Evolutionary conservation across 1,140 invertebrate species (phyloP), one percentile per base, ranked within the genome.

Genomic region (Ips nitidus): DNA sequence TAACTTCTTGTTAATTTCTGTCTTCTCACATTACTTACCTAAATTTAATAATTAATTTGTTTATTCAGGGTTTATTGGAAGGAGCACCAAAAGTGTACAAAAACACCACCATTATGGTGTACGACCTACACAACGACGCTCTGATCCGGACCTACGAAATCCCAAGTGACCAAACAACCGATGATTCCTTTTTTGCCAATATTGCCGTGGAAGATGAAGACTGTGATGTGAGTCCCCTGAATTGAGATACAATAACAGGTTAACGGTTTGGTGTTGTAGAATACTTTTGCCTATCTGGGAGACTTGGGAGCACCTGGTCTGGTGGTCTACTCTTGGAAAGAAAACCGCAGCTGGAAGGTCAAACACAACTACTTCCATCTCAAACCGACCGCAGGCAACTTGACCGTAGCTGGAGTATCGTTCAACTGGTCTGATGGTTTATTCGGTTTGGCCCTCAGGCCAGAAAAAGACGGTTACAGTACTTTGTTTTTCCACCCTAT

Each of bases 401-500:
- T 90, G 73, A 90, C 86, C 66, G 89, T 92, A 1, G 86, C 85
- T 61, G 90, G 88, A 41, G 83, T 88, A 41, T 86, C 85, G 64
- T 93, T 92, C 77, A 86, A 87, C 69, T 92, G 90, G 90, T 85
- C 85, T 3, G 91, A 93, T 75, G 90, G 89, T 4, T 75, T 93
- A 1, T 92, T 92, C 62, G 90, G 91, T 1, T 77, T 92, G 53
- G 87, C 87, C 0, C 56, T 80, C 2, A 85, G 86, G 2, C 84
- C 87, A 0, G 84, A 84, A 53, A 70, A 80, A 1, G 86, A 90
- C 66, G 89, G 89, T 41, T 90, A 81, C 75, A 88, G 90, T 65
- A 90, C 86, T 0, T 75, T 92, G 2, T 93, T 91, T 72, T 93
- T 92, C 82, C 91, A 92, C 78, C 88, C 91, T 0, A 83, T 93